Evolutionary conservation across 2,113 vertebrate genomes (phyloP).

Genomic region (Ciconia maguari): DNA sequence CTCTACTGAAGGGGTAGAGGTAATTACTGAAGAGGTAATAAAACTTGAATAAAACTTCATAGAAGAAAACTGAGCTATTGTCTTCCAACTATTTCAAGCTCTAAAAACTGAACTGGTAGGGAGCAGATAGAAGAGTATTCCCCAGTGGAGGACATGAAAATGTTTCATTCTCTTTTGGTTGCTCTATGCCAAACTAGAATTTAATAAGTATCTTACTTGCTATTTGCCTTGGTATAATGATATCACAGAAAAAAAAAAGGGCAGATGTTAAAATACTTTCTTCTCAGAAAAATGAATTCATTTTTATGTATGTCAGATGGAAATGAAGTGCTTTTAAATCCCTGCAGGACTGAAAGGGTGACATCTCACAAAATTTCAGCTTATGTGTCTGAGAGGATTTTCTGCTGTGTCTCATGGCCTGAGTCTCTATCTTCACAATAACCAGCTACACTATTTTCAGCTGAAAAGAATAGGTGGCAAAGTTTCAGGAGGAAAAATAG

Average conservation of each 20-base stretch:
- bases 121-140: background rate
- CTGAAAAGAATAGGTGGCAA: background rate
- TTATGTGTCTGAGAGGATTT: background rate
- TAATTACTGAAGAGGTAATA: background rate
- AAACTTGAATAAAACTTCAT: conserved; percentile 6
- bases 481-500: background rate
- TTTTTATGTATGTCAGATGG: background rate
- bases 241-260: background rate
- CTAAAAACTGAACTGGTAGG: background rate
- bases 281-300: background rate
- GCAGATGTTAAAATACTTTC: background rate
- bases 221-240: background rate
- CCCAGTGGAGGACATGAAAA: background rate
- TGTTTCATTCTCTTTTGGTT: background rate
- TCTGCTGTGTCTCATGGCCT: background rate
- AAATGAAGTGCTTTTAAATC: background rate
- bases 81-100: background rate
- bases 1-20: background rate
- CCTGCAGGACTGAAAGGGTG: background rate
- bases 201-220: background rate
- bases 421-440: background rate
- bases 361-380: background rate
- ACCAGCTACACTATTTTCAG: background rate
- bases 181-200: background rate
- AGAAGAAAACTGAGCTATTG: background rate